A percentile compares a stretch with the other conserved stretches of the same genome.
These are phyloP conservation scores for Drosophila azteca DNA, from an alignment of 1,140 invertebrate genomes.

Conservation along the genomic window DNA sequence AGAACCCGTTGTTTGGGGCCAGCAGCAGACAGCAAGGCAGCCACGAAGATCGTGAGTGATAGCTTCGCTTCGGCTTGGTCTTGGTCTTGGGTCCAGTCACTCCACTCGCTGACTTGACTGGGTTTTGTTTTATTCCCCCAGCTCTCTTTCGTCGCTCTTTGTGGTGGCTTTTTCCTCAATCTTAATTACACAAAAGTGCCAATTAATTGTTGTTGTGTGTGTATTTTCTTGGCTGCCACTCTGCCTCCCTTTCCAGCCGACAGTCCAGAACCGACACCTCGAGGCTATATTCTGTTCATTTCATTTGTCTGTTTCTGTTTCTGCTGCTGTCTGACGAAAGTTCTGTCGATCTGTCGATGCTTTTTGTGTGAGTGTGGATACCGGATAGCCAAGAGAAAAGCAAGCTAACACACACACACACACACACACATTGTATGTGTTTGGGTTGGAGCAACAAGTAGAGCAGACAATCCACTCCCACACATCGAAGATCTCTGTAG, in stretches of 20 bases:
- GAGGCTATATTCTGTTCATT: conserved; percentile 15
- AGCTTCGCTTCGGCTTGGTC: conserved; percentile 22
- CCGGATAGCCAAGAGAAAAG: conserved; percentile 43
- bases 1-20: conserved; percentile 21
- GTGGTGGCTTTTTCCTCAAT: conserved; percentile 57
- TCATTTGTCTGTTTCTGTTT: conserved; percentile 22
- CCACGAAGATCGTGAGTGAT: conserved; percentile 50
- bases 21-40: conserved; percentile 1
- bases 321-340: conserved; percentile 30
- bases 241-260: not conserved
- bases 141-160: conserved; percentile 19
- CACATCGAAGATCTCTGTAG: conserved; percentile 11
- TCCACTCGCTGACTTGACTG: not conserved
- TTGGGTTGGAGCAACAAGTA: conserved; percentile 39
- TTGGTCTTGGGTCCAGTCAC: conserved; percentile 3
- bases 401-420: conserved; percentile 37
- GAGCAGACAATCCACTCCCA: conserved; percentile 51
- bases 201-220: conserved; percentile 70
- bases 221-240: conserved; percentile 42
- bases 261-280: conserved; percentile 4
- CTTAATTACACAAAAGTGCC: conserved; percentile 76
- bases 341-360: conserved; percentile 26
- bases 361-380: conserved; percentile 23
- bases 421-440: not conserved
- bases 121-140: conserved; percentile 16